Evolutionary conservation across 2,888 invertebrate species (phyloP), one percentile per base, ranked within the genome.

Genomic region (Watsonalla cultraria): DNA sequence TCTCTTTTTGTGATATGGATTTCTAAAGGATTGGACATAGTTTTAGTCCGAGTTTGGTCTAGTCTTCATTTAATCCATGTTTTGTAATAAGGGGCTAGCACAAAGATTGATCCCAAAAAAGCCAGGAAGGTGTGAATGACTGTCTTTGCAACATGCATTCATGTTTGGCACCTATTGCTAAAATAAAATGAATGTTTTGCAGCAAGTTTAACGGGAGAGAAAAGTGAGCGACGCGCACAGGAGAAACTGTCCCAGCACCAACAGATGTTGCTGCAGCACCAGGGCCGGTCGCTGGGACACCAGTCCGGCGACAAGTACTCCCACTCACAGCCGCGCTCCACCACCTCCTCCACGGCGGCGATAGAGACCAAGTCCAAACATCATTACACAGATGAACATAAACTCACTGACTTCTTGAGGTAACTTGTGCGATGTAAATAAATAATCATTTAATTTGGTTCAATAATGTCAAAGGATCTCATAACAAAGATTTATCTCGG

Each of bases 331-430:
- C 84, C 91, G 48, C 88, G 92, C 37, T 92, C 93, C 47, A 80
- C 84, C n/a, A 69, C 76, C n/a, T 75, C 85, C 7, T 78, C 84
- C 4, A 84, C 82, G 61, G 70, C 86, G 11, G 77, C 65, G 11
- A 66, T 80, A 6, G 86, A 86, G 5, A 65, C 84, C 13, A 91
- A 91, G 65, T 73, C 82, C 6, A 90, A 84, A 73, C 92, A 87
- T 74, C 91, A 89, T 56, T 91, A 89, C 53, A 76, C 65, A n/a
- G 90, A 91, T 61, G 94, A 94, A 72, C 94, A 94, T 65, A 95
- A 95, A 76, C 87, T 95, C 37, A 93, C 94, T 13, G 95, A 95
- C 75, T 95, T 95, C 75, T 82, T 94, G 58, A 87, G 91, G 91
- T 91, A 52, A 64, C 61, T 24, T 24, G 24, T 24, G 24, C 24